Conservation (phyloP, 2,888 invertebrate genomes). For the Eristalis pertinax region DNA sequence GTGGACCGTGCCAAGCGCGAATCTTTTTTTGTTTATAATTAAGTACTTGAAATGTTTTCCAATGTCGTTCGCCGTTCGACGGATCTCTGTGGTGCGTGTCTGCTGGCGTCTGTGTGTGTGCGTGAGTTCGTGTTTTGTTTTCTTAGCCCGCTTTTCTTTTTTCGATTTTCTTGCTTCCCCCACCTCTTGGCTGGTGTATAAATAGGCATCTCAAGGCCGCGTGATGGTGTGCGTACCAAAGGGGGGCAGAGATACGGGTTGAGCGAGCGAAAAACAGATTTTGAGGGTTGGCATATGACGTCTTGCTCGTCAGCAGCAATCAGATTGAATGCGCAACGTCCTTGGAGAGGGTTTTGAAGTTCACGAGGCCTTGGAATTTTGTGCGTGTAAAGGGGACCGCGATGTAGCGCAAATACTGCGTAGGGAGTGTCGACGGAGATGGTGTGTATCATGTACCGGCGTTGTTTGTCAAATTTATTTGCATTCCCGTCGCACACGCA, state of each 20-base stretch:
- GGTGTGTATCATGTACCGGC: not conserved
- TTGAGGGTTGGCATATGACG: constrained; percentile 40
- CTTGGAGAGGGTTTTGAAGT: constrained; percentile 40
- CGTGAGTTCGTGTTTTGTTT: constrained; percentile 6
- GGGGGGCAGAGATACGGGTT: not conserved
- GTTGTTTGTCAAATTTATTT: not conserved
- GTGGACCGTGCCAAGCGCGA: constrained; percentile 20
- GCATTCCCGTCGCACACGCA: not conserved
- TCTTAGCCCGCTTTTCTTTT: not conserved
- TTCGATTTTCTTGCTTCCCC: not conserved
- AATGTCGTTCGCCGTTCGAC: constrained; percentile 43
- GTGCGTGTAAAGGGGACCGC: not conserved
- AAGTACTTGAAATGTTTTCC: constrained; percentile 49
- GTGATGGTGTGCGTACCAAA: not conserved
- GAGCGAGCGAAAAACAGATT: constrained; percentile 15
- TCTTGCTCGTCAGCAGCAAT: constrained; percentile 19
- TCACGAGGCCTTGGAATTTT: constrained; percentile 19
- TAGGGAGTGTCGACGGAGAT: not conserved
- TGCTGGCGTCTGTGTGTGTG: not conserved
- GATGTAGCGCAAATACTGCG: too few relatives aligned
- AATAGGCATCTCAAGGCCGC: constrained; percentile 42
- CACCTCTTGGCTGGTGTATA: not conserved
- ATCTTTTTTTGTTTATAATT: constrained; percentile 37
- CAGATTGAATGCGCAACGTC: not conserved
- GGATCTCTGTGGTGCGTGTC: not conserved